These are phyloP conservation scores for Mamestra configurata DNA, from an alignment of 1,140 invertebrate species.

Conservation along the genomic window DNA sequence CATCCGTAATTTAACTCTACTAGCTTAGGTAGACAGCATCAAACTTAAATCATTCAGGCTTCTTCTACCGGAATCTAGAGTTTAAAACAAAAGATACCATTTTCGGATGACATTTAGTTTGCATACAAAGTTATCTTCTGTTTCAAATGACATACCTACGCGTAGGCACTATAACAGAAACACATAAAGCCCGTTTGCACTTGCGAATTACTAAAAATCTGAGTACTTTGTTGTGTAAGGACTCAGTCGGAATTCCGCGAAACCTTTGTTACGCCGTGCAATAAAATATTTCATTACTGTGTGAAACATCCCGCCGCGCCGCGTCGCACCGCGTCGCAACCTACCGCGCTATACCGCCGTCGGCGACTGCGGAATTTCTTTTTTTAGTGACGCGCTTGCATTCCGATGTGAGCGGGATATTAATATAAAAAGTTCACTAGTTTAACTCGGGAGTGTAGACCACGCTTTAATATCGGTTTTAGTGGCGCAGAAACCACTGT, in stretches of 20 bases:
- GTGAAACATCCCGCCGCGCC: slow-evolving; percentile 65
- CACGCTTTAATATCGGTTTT: slow-evolving; percentile 14
- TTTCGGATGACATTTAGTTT: background rate
- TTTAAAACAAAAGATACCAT: background rate
- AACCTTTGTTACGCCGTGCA: slow-evolving; percentile 70
- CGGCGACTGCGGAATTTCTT: slow-evolving; percentile 54
- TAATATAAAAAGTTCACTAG: slow-evolving; percentile 47
- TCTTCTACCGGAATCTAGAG: too few species aligned
- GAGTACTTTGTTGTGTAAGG: slow-evolving; percentile 76
- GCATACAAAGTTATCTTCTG: too few species aligned
- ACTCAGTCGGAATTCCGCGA: slow-evolving; percentile 63
- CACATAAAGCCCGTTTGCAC: slow-evolving; percentile 61
- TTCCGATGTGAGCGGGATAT: slow-evolving; percentile 55
- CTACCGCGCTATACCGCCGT: background rate
- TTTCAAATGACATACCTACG: background rate
- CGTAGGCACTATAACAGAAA: slow-evolving; percentile 57
- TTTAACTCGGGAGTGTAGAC: slow-evolving; percentile 6
- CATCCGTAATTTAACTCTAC: too few species aligned
- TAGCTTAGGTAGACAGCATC: too few species aligned
- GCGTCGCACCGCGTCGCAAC: slow-evolving; percentile 12
- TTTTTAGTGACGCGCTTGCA: slow-evolving; percentile 60
- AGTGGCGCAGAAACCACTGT: background rate
- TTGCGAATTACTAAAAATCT: slow-evolving; percentile 76
- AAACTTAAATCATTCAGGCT: too few species aligned
- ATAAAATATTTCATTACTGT: slow-evolving; percentile 83